Conservation (phyloP, 2,888 invertebrate species). For the Eutolmus rufibarbis region DNA sequence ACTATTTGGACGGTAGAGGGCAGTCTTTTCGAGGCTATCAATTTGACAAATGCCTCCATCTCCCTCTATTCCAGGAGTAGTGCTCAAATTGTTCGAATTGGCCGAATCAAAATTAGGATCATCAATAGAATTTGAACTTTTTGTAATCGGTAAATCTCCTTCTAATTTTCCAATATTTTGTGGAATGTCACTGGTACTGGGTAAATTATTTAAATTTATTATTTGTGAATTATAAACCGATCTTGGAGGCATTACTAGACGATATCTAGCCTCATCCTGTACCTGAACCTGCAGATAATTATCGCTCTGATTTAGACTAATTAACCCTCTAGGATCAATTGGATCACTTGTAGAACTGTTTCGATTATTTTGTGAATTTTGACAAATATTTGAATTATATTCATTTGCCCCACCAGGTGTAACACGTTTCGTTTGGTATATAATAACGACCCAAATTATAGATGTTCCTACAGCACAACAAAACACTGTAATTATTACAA, state of each 20-base stretch:
- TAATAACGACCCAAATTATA: conserved; percentile 89
- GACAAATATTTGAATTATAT: neutral
- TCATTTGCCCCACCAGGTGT: neutral
- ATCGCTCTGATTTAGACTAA: neutral
- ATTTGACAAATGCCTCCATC: neutral
- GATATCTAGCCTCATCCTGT: neutral
- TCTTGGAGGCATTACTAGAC: neutral
- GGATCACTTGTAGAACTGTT: neutral
- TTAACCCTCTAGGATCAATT: neutral
- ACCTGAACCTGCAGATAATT: neutral
- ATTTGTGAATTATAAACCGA: neutral
- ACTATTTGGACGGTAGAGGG: neutral
- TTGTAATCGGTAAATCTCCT: conserved; percentile 50
- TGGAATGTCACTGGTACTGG: neutral
- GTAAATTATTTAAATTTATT: neutral
- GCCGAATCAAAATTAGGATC: neutral
- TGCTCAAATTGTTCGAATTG: neutral
- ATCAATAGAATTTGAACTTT: neutral
- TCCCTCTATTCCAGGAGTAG: neutral
- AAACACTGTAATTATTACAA: conserved; percentile 88
- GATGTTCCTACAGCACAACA: conserved; percentile 92
- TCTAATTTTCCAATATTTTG: conserved; percentile 1
- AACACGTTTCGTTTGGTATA: conserved; percentile 76
- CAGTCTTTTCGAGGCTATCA: neutral
- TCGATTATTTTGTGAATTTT: neutral